Evolutionary conservation across 2,113 vertebrate genomes (phyloP).

Genomic region (Dasypus novemcinctus): DNA sequence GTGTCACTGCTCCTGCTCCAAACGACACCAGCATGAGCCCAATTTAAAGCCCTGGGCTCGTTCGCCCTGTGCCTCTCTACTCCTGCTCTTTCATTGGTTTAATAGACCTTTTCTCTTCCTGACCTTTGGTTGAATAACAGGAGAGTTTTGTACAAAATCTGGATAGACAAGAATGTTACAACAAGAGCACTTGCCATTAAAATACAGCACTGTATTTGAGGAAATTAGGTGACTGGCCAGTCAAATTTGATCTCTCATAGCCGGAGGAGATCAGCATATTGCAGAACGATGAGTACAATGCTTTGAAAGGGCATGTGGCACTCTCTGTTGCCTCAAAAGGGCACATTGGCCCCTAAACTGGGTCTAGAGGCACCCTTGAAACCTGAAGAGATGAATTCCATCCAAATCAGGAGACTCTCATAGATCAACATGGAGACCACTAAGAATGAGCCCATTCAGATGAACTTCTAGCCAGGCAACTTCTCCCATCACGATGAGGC

Average conservation of each 20-base stretch:
- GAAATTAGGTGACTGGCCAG: not conserved
- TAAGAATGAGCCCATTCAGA: not conserved
- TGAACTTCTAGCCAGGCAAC: not conserved
- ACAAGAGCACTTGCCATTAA: not conserved
- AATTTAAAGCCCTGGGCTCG: not conserved
- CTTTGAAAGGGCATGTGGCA: not conserved
- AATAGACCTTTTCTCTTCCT: not conserved
- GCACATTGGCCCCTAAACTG: fast-evolving
- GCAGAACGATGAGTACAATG: not conserved
- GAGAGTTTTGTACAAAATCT: not conserved
- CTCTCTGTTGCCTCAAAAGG: not conserved
- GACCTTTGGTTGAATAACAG: no score
- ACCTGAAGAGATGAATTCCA: not conserved
- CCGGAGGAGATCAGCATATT: not conserved
- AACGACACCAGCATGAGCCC: fast-evolving
- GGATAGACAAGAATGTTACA: not conserved
- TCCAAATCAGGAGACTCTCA: not conserved
- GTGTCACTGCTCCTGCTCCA: not conserved
- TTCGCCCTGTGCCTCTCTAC: not conserved
- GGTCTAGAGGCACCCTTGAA: not conserved
- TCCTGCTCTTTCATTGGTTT: not conserved
- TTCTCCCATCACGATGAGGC: fast-evolving
- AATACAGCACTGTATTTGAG: not conserved
- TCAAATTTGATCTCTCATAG: not conserved
- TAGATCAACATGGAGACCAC: no score